These are phyloP conservation scores for Aquatica leii DNA, from an alignment of 2,888 invertebrate species.

Conservation along the genomic window DNA sequence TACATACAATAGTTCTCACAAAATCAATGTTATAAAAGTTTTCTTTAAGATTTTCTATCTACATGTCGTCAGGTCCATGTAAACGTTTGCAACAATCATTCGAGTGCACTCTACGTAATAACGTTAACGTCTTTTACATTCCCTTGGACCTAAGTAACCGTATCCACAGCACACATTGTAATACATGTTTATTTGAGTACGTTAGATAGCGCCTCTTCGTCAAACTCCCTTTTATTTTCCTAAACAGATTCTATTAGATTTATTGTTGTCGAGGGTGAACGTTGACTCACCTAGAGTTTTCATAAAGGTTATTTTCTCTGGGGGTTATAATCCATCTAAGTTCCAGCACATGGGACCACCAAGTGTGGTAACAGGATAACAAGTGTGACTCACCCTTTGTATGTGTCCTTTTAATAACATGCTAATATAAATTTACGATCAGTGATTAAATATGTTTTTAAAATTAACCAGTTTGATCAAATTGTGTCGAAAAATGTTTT, in stretches of 20 bases:
- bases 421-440: conserved; percentile 31
- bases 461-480: conserved; percentile 14
- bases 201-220: conserved; percentile 20
- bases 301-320: conserved; percentile 41
- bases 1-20: no score
- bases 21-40: no score
- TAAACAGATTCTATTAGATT: conserved; percentile 49
- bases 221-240: conserved; percentile 32
- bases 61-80: no score
- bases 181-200: conserved; percentile 24
- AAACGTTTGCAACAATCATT: no score
- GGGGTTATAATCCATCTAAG: conserved; percentile 44
- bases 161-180: conserved; percentile 6
- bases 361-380: conserved; percentile 39
- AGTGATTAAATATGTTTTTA: not conserved
- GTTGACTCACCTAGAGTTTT: conserved; percentile 49
- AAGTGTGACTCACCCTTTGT: conserved; percentile 40
- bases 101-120: no score
- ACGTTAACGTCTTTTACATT: no score
- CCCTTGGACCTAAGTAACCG: not conserved
- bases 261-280: conserved; percentile 47
- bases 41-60: no score
- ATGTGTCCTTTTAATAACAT: conserved; percentile 27
- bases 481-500: not conserved
- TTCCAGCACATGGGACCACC: conserved; percentile 47